Evolutionary conservation across 2,113 vertebrate species (phyloP).

Genomic region (Oceanites oceanicus): DNA sequence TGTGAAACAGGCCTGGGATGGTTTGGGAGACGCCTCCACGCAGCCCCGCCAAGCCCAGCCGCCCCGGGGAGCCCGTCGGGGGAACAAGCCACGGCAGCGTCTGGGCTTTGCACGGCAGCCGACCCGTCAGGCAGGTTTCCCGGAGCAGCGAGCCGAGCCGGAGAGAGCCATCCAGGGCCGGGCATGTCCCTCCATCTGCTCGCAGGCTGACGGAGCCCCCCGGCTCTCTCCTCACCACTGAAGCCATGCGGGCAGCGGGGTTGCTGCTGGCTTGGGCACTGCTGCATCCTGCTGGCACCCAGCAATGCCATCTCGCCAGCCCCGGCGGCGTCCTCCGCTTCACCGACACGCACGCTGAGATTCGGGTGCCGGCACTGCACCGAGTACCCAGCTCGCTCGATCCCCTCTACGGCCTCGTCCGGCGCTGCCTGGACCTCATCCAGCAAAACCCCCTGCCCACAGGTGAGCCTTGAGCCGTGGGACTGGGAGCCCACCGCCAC

Average conservation of each 20-base stretch:
- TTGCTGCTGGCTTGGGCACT: not conserved
- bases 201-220: not conserved
- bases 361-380: slow-evolving; percentile 48
- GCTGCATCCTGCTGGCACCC: not conserved
- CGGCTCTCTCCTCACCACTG: not conserved
- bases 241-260: not conserved
- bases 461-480: slow-evolving; percentile 49
- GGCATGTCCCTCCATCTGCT: not conserved
- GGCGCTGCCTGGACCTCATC: slow-evolving; percentile 69
- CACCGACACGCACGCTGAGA: slow-evolving; percentile 29
- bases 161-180: not conserved
- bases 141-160: not conserved
- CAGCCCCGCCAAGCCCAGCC: slow-evolving; percentile 40
- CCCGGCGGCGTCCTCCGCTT: slow-evolving; percentile 25
- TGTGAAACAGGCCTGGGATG: slow-evolving; percentile 20
- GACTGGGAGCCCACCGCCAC: accelerated
- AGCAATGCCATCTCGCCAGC: slow-evolving; percentile 10
- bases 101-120: slow-evolving; percentile 17
- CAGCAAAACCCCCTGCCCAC: slow-evolving; percentile 77
- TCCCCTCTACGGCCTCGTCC: slow-evolving; percentile 69
- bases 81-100: slow-evolving; percentile 50
- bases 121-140: slow-evolving; percentile 75
- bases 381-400: slow-evolving; percentile 57
- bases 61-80: not conserved
- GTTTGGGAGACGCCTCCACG: slow-evolving; percentile 37